These are phyloP conservation scores for Ceratoteleas bidentatus DNA, from an alignment of 1,140 invertebrate genomes.

Conservation along the genomic window DNA sequence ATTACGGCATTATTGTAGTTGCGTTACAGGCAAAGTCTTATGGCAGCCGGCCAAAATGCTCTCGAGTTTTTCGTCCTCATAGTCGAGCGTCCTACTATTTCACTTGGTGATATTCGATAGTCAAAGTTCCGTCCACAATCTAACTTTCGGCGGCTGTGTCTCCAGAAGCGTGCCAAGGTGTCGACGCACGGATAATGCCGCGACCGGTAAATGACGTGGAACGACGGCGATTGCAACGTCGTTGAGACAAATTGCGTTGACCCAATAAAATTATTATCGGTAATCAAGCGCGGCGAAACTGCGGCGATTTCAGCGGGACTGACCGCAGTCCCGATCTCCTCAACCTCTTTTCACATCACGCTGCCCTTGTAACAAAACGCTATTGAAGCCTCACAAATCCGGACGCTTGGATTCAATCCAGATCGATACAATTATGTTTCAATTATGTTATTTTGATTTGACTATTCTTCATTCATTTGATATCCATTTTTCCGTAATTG, in stretches of 20 bases:
- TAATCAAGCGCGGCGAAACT: conserved; percentile 43
- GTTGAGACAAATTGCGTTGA: conserved; percentile 53
- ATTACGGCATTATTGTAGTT: conserved; percentile 77
- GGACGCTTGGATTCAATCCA: conserved; percentile 5
- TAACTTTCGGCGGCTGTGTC: conserved; percentile 51
- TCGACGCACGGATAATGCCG: conserved; percentile 54
- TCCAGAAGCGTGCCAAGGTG: conserved; percentile 63
- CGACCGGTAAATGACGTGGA: conserved; percentile 50
- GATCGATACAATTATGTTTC: background rate
- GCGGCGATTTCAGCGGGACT: conserved; percentile 5
- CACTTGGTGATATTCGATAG: conserved; percentile 79
- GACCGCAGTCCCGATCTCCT: conserved; percentile 19
- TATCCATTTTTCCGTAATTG: background rate
- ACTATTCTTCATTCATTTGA: background rate
- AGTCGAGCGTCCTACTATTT: conserved; percentile 67
- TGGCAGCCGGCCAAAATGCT: conserved; percentile 75
- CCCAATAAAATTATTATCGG: conserved; percentile 61
- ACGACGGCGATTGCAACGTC: conserved; percentile 38
- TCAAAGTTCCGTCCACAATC: conserved; percentile 73
- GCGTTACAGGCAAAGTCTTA: conserved; percentile 73
- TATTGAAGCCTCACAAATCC: conserved; percentile 26
- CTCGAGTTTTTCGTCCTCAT: conserved; percentile 57
- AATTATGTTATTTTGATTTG: background rate
- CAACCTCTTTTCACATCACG: conserved; percentile 25
- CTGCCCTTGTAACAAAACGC: conserved; percentile 46